Conservation (phyloP, 2,888 invertebrate species). For the Trissolcus japonicus region DNA sequence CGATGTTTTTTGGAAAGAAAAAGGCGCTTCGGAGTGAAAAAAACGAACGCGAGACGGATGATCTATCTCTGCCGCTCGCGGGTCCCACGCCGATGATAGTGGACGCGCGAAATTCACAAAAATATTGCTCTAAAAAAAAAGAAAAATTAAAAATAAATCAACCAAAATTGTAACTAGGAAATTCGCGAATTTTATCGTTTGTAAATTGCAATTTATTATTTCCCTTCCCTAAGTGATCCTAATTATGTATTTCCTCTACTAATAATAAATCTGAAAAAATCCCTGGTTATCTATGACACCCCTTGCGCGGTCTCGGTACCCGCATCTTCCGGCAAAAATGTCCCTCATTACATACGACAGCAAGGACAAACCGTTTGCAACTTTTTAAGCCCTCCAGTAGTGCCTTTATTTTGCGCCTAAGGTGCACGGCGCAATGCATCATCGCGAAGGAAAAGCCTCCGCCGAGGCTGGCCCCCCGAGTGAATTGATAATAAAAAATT, state of each 20-base stretch:
- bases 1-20: slow-evolving; percentile 47
- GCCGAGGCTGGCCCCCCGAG: slow-evolving; percentile 35
- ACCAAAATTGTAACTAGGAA: not conserved
- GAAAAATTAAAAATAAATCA: slow-evolving; percentile 14
- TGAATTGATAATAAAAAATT: slow-evolving; percentile 49
- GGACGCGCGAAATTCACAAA: slow-evolving; percentile 43
- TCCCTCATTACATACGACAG: not conserved
- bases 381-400: slow-evolving; percentile 10
- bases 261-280: slow-evolving; percentile 1
- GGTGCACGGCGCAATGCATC: slow-evolving; percentile 41
- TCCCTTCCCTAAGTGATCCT: too few species aligned
- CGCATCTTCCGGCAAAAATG: too few species aligned
- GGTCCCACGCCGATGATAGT: slow-evolving; percentile 50
- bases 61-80: slow-evolving; percentile 41
- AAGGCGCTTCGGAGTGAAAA: slow-evolving; percentile 41
- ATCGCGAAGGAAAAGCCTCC: slow-evolving; percentile 33
- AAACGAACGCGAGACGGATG: slow-evolving; percentile 16
- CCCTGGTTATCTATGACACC: slow-evolving; percentile 6
- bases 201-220: too few species aligned
- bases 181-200: too few species aligned
- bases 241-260: too few species aligned
- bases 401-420: slow-evolving; percentile 45
- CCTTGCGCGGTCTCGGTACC: not conserved
- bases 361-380: slow-evolving; percentile 26
- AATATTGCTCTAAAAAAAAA: slow-evolving; percentile 13